Conservation (phyloP, 2,888 invertebrate genomes). For the Agrochola macilenta region DNA sequence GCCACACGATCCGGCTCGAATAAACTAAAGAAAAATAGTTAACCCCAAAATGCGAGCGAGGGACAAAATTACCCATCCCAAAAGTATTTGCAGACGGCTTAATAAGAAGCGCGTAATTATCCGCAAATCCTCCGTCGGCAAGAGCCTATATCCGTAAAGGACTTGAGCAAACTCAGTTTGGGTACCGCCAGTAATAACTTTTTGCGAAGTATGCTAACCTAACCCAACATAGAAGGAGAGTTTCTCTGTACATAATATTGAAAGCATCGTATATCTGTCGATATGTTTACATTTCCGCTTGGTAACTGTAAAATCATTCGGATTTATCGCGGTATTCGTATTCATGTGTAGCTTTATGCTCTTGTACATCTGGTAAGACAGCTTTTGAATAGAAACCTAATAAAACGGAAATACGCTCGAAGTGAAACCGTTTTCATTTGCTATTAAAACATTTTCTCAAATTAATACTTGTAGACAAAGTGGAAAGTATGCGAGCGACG, state of each 20-base stretch:
- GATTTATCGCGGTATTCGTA: conserved; percentile 52
- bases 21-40: conserved; percentile 66
- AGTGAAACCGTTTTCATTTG: conserved; percentile 28
- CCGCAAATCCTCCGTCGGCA: conserved; percentile 77
- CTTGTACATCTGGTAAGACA: conserved; percentile 35
- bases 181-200: conserved; percentile 77
- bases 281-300: conserved; percentile 67
- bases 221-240: conserved; percentile 65
- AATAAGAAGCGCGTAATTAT: conserved; percentile 84
- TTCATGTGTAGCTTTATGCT: conserved; percentile 47
- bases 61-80: conserved; percentile 73
- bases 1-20: conserved; percentile 45
- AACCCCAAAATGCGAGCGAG: conserved; percentile 65
- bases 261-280: conserved; percentile 59
- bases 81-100: conserved; percentile 83
- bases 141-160: conserved; percentile 77
- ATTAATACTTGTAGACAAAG: conserved; percentile 38
- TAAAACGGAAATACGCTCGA: conserved; percentile 34
- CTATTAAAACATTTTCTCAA: conserved; percentile 45
- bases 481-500: conserved; percentile 27
- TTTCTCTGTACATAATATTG: conserved; percentile 66
- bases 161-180: conserved; percentile 81
- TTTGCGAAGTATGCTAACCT: conserved; percentile 73
- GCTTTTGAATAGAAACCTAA: conserved; percentile 47
- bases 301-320: conserved; percentile 67